Conservation (phyloP, 2,888 invertebrate species). For the Tribolium freemani region DNA sequence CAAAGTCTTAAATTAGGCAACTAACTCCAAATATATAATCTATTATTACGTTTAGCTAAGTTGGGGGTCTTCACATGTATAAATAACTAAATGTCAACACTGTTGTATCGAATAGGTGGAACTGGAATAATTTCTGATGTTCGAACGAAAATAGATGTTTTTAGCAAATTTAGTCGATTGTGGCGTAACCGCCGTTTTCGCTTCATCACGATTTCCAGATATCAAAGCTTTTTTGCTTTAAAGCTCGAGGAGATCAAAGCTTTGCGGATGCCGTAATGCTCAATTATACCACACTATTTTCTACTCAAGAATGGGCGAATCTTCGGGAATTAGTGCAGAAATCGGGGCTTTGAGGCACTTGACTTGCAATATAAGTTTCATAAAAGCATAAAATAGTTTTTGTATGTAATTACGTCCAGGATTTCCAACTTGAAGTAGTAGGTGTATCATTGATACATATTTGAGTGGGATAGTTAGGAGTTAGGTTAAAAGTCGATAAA, state of each 20-base stretch:
- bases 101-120: neutral
- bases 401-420: too few species aligned
- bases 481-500: slow-evolving; percentile 5
- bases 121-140: neutral
- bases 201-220: neutral
- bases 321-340: neutral
- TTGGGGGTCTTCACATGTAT: neutral
- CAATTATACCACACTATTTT: neutral
- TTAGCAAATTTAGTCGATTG: neutral
- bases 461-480: neutral
- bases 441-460: neutral
- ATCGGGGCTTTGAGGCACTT: neutral
- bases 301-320: neutral
- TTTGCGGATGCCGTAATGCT: neutral
- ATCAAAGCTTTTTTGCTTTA: neutral
- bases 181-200: neutral
- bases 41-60: neutral
- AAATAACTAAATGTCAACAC: neutral
- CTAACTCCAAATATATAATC: neutral
- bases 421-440: too few species aligned
- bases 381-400: too few species aligned
- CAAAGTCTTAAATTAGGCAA: neutral
- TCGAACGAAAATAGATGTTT: neutral
- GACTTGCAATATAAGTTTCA: too few species aligned
- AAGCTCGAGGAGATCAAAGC: neutral